These are phyloP conservation scores for Neoniphon sammara DNA, from an alignment of 2,797 vertebrate genomes.

Conservation along the genomic window DNA sequence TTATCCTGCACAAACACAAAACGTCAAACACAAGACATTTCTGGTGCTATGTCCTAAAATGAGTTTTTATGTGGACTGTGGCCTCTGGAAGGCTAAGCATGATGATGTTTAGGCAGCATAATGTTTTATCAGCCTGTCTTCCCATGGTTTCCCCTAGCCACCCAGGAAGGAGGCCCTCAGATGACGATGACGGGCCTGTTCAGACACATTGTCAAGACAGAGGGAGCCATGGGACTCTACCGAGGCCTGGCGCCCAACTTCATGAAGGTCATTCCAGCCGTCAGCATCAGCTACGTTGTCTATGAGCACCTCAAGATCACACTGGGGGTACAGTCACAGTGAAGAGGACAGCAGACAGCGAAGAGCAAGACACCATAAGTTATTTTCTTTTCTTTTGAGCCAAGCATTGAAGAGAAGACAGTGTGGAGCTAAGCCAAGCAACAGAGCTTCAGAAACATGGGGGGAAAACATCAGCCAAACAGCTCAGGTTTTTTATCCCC, in stretches of 20 bases:
- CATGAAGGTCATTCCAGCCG: conserved; percentile 97
- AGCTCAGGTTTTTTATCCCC: not conserved
- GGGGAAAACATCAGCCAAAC: not conserved
- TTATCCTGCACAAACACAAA: no score
- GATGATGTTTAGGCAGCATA: no score
- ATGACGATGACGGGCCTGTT: conserved; percentile 92
- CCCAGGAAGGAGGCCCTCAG: conserved; percentile 84
- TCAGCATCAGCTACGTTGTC: conserved; percentile 98
- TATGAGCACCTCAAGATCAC: conserved; percentile 93
- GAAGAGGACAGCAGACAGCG: conserved; percentile 21
- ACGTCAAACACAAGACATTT: no score
- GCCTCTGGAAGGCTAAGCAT: no score
- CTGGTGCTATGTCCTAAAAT: no score
- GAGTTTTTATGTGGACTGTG: no score
- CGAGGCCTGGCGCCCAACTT: conserved; percentile 95
- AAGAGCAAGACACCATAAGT: conserved; percentile 3
- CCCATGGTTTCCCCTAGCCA: conserved; percentile 76
- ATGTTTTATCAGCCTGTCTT: not conserved
- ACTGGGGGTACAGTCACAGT: conserved; percentile 85
- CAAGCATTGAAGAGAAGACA: not conserved
- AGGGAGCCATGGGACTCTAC: conserved; percentile 91
- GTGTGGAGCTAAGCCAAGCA: not conserved
- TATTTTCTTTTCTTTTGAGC: not conserved
- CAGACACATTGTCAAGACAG: conserved; percentile 91
- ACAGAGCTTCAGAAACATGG: not conserved